Conservation (phyloP, 2,888 invertebrate genomes). For the Nomada fabriciana region DNA sequence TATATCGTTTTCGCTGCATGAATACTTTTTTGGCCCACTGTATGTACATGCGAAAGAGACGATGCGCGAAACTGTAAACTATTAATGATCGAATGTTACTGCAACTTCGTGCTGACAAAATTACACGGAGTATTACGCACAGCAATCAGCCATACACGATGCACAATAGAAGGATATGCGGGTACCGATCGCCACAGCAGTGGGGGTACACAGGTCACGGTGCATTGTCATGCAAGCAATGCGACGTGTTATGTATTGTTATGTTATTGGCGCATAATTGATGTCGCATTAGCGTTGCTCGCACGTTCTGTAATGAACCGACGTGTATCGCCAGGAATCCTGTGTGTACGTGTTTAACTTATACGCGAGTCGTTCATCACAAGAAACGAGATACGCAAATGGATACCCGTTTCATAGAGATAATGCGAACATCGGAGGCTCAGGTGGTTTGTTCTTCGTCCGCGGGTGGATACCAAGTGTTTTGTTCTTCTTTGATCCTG, state of each 20-base stretch:
- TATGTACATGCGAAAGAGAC: constrained; percentile 7
- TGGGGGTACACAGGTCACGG: constrained; percentile 61
- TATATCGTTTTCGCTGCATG: too few relatives aligned
- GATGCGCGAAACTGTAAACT: constrained; percentile 43
- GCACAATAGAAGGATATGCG: constrained; percentile 77
- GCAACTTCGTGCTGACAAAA: constrained; percentile 71
- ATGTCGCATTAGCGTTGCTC: constrained; percentile 80
- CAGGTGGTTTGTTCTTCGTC: constrained; percentile 17
- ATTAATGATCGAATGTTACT: constrained; percentile 61
- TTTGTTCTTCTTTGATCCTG: constrained; percentile 6
- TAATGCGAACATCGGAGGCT: neutral
- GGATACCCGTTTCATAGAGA: constrained; percentile 18
- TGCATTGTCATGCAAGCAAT: constrained; percentile 82
- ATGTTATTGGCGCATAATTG: constrained; percentile 83
- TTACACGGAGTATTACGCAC: constrained; percentile 78
- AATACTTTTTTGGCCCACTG: too few relatives aligned
- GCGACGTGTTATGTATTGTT: constrained; percentile 82
- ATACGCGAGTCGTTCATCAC: constrained; percentile 51
- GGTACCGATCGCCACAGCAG: constrained; percentile 61
- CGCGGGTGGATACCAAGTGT: neutral
- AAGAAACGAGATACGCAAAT: constrained; percentile 16
- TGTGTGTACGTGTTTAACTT: constrained; percentile 44
- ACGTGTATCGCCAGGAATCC: constrained; percentile 72
- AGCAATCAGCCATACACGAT: constrained; percentile 76
- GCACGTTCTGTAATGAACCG: constrained; percentile 80